phyloP scores from a whole-genome alignment of 1,140 invertebrate species.

The Drosophila arizonae region DNA sequence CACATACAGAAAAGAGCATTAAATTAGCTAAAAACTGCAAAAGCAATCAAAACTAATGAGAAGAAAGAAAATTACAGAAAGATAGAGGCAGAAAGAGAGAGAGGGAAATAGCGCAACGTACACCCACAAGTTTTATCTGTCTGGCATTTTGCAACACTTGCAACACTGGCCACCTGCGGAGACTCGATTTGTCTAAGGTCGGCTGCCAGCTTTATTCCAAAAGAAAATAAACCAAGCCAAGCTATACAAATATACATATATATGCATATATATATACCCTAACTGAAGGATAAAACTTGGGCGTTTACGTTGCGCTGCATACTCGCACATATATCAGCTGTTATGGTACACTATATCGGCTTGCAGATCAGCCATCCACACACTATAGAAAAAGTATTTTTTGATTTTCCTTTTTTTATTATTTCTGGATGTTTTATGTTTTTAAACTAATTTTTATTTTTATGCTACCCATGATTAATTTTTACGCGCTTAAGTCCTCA shows the following conservation, averaged over 20 bases:
- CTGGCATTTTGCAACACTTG: constrained; percentile 3
- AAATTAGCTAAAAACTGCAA: constrained; percentile 34
- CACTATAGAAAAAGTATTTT: constrained; percentile 66
- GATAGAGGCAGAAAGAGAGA: neutral
- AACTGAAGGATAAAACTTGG: constrained; percentile 9
- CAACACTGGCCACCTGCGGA: constrained; percentile 68
- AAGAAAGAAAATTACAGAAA: neutral
- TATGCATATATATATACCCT: constrained; percentile 11
- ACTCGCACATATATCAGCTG: neutral
- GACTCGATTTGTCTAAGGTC: constrained; percentile 80
- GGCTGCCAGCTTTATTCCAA: constrained; percentile 8
- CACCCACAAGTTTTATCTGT: constrained; percentile 31
- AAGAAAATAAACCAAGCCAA: constrained; percentile 11
- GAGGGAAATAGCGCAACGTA: constrained; percentile 13
- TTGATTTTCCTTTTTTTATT: constrained; percentile 48
- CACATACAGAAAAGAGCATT: constrained; percentile 24
- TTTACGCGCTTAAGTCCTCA: constrained; percentile 61
- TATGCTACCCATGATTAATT: constrained; percentile 60
- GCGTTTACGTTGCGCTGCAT: constrained; percentile 6
- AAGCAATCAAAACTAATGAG: neutral
- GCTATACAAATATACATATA: constrained; percentile 5
- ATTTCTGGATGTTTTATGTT: constrained; percentile 48
- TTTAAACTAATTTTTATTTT: constrained; percentile 26
- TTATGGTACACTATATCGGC: neutral
- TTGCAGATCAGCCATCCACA: constrained; percentile 35